Evolutionary conservation across 2,888 invertebrate genomes (phyloP).

Genomic region (Mythimna impura): DNA sequence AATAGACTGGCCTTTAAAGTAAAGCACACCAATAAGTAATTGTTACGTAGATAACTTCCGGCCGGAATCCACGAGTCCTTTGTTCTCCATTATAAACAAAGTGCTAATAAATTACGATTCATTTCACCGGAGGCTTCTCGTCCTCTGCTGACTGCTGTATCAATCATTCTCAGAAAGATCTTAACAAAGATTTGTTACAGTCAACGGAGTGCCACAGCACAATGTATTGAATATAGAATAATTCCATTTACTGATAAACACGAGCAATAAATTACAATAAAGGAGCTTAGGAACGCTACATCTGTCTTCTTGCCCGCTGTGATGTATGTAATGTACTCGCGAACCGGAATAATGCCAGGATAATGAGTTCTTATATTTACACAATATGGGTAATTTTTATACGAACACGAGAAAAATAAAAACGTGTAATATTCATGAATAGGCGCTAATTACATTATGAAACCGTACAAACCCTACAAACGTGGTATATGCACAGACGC

Average conservation of each 20-base stretch:
- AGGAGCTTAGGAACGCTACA: constrained; percentile 58
- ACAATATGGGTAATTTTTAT: constrained; percentile 56
- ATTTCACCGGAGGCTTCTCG: constrained; percentile 76
- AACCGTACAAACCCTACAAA: constrained; percentile 49
- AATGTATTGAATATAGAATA: constrained; percentile 74
- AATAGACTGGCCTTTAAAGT: constrained; percentile 52
- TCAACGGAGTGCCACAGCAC: constrained; percentile 72
- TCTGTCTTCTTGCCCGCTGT: constrained; percentile 55
- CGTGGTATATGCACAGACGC: constrained; percentile 50
- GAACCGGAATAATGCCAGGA: constrained; percentile 46
- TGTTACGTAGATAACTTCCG: constrained; percentile 76
- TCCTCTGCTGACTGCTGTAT: constrained; percentile 76
- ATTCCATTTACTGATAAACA: constrained; percentile 71
- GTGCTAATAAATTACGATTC: constrained; percentile 82
- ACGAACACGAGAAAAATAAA: constrained; percentile 52
- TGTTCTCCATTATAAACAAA: constrained; percentile 79
- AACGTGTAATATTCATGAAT: constrained; percentile 63
- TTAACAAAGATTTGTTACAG: constrained; percentile 82
- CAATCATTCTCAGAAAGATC: constrained; percentile 81
- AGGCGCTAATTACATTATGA: constrained; percentile 62
- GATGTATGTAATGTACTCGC: constrained; percentile 53
- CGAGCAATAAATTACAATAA: constrained; percentile 69
- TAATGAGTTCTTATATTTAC: constrained; percentile 59
- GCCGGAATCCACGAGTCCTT: constrained; percentile 72
- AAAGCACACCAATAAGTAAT: constrained; percentile 77